phyloP scores from a whole-genome alignment of 1,140 invertebrate genomes.

The Cardiocondyla obscurior region DNA sequence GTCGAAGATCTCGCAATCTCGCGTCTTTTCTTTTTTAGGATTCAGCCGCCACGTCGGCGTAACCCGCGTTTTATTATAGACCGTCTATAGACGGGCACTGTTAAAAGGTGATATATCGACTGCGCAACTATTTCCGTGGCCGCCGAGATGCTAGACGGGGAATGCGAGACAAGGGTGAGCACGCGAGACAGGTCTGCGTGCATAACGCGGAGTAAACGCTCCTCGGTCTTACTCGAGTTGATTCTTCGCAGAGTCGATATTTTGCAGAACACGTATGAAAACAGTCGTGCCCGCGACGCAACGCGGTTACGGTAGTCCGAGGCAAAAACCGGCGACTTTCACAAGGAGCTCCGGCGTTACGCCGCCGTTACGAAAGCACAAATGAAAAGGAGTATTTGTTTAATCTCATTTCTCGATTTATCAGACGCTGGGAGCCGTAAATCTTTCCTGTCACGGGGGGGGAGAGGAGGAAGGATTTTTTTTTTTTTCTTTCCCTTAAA shows the following conservation, averaged over 20 bases:
- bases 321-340: not conserved
- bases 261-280: slow-evolving; percentile 1
- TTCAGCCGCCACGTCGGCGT: slow-evolving; percentile 18
- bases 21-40: no score
- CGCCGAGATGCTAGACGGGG: slow-evolving; percentile 14
- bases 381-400: slow-evolving; percentile 14
- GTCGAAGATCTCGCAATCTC: no score
- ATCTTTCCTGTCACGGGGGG: not conserved
- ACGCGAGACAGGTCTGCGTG: slow-evolving; percentile 13
- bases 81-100: slow-evolving; percentile 21
- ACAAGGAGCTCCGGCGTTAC: not conserved
- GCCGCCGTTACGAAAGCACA: not conserved
- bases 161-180: not conserved
- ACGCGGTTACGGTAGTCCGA: not conserved
- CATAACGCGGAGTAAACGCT: slow-evolving; percentile 25
- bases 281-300: not conserved
- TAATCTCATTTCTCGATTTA: slow-evolving; percentile 28
- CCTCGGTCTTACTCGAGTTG: slow-evolving; percentile 13
- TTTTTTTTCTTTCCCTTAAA: not conserved
- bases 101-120: slow-evolving; percentile 31
- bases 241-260: not conserved
- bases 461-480: no score
- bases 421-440: not conserved
- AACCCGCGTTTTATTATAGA: slow-evolving; percentile 34
- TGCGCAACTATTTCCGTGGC: slow-evolving; percentile 44